A percentile compares a stretch with the other conserved stretches of the same genome.
phyloP scores from a whole-genome alignment of 2,113 vertebrate genomes.

The Aythya baeri region DNA sequence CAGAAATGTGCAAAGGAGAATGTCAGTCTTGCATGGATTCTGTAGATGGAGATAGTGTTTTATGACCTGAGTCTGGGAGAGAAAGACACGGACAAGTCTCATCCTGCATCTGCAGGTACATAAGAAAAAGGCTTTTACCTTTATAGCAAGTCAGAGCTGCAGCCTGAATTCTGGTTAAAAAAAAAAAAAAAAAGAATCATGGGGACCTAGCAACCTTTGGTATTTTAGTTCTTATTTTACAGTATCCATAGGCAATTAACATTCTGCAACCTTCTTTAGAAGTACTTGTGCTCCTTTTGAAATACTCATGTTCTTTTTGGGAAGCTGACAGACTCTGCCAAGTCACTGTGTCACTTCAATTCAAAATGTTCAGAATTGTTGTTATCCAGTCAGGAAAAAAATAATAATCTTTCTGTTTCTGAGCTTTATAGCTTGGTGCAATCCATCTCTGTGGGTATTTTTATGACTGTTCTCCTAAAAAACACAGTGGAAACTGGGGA shows the following conservation, averaged over 20 bases:
- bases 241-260: conserved; percentile 69
- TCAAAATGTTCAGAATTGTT: not conserved
- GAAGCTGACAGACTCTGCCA: conserved; percentile 51
- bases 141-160: conserved; percentile 47
- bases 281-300: conserved; percentile 46
- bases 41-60: conserved; percentile 3
- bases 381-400: not conserved
- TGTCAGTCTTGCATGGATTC: not conserved
- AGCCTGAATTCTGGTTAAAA: conserved; percentile 18
- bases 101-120: not conserved
- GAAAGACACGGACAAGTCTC: conserved; percentile 29
- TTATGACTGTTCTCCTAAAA: not conserved
- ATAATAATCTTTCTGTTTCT: not conserved
- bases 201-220: conserved; percentile 64
- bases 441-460: not conserved
- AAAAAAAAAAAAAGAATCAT: conserved; percentile 43
- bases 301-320: conserved; percentile 6
- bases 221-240: conserved; percentile 70
- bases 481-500: not conserved
- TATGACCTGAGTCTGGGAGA: conserved; percentile 32
- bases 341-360: not conserved
- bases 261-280: conserved; percentile 63
- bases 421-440: not conserved
- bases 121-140: conserved; percentile 45
- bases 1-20: not conserved